These are phyloP conservation scores for Cinara cedri DNA, from an alignment of 2,888 invertebrate species.

Conservation along the genomic window DNA sequence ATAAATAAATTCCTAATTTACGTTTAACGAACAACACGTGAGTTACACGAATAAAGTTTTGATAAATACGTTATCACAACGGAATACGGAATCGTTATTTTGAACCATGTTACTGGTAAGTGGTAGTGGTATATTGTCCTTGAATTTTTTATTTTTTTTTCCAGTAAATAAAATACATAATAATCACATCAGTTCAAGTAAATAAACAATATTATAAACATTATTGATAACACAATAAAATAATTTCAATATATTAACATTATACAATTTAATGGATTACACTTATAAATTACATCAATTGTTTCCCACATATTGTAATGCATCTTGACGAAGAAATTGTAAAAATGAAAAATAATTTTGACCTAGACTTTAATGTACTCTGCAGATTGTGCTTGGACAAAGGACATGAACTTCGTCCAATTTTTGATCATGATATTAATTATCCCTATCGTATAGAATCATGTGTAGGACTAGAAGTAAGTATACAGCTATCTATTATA, in stretches of 20 bases:
- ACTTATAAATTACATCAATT: not conserved
- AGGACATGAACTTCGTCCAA: slow-evolving; percentile 29
- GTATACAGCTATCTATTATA: not conserved
- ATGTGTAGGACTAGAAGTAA: slow-evolving; percentile 54
- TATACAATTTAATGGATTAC: not conserved
- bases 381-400: slow-evolving; percentile 53
- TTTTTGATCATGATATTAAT: slow-evolving; percentile 30
- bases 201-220: slow-evolving; percentile 12
- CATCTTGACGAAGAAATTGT: not conserved
- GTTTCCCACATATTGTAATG: not conserved
- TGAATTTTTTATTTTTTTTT: too few species aligned
- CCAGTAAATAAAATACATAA: not conserved
- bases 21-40: slow-evolving; percentile 11
- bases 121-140: not conserved
- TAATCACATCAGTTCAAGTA: not conserved
- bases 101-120: slow-evolving; percentile 8
- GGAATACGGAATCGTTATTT: not conserved
- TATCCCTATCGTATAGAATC: slow-evolving; percentile 38
- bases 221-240: not conserved
- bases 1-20: not conserved
- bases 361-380: slow-evolving; percentile 42
- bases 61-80: not conserved
- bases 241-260: not conserved
- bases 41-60: slow-evolving; percentile 11
- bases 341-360: slow-evolving; percentile 32